phyloP scores from a whole-genome alignment of 92 coral and sea anemone genomes.

The Bergia sp. region DNA sequence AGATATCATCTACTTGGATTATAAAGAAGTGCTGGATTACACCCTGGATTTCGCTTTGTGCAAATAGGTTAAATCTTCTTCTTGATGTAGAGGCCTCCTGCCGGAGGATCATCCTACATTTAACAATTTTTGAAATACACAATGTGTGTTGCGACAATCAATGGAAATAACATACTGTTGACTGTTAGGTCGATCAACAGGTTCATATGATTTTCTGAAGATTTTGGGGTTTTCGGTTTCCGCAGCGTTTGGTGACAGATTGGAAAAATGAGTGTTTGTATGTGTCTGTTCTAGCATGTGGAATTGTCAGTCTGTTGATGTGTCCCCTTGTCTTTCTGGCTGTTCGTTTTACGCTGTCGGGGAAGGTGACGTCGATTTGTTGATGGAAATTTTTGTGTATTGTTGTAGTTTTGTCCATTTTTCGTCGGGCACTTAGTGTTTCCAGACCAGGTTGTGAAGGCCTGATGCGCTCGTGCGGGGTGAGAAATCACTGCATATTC shows the following conservation, averaged over 20 bases:
- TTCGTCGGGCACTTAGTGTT: slow-evolving; percentile 22
- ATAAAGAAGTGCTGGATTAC: too few relatives aligned
- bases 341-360: slow-evolving; percentile 21
- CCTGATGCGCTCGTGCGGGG: slow-evolving; percentile 10
- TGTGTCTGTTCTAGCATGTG: slow-evolving; percentile 17
- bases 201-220: slow-evolving; percentile 10
- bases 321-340: slow-evolving; percentile 27
- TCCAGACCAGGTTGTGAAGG: slow-evolving; percentile 13
- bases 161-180: background rate
- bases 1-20: too few relatives aligned
- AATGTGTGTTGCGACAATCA: slow-evolving; percentile 25
- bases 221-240: slow-evolving; percentile 9
- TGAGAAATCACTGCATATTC: slow-evolving; percentile 10
- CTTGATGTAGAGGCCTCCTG: slow-evolving; percentile 13
- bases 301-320: slow-evolving; percentile 23
- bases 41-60: too few relatives aligned
- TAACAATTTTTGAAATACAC: slow-evolving; percentile 20
- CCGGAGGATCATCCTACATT: slow-evolving; percentile 21
- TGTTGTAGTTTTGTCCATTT: slow-evolving; percentile 9
- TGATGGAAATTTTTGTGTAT: slow-evolving; percentile 6
- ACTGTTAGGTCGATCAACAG: slow-evolving; percentile 9
- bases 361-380: slow-evolving; percentile 9
- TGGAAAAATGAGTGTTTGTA: background rate
- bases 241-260: slow-evolving; percentile 27
- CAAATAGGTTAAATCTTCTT: too few relatives aligned